A percentile compares a stretch with the other conserved stretches of the same genome.
Evolutionary conservation across 2,888 invertebrate genomes (phyloP).

Genomic region (Norana najaformis): DNA sequence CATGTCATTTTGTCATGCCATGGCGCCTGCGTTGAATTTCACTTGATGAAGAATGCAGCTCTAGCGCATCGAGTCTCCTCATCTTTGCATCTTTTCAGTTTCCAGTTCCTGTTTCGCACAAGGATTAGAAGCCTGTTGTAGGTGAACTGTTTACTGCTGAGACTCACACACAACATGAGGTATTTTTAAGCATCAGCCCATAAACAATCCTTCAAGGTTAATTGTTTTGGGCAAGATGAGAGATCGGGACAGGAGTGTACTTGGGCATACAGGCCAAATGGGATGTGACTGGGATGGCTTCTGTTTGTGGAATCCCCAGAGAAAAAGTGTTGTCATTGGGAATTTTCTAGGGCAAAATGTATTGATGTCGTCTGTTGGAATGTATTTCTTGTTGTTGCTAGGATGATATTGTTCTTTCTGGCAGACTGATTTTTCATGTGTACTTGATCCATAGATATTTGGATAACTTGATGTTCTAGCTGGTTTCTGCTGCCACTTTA

Average conservation of each 20-base stretch:
- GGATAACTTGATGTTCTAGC: background rate
- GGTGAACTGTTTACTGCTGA: background rate
- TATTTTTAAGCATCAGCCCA: background rate
- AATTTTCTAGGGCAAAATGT: background rate
- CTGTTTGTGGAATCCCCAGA: background rate
- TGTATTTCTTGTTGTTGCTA: background rate
- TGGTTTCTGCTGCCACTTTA: background rate
- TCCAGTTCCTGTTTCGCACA: background rate
- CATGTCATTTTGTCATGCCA: background rate
- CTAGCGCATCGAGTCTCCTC: too few species aligned
- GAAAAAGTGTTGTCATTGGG: background rate
- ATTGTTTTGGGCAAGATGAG: background rate
- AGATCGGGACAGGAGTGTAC: background rate
- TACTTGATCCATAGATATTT: background rate
- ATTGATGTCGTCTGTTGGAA: background rate
- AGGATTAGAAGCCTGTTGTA: background rate
- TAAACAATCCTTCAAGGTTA: background rate
- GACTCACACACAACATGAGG: background rate
- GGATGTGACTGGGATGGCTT: too few species aligned
- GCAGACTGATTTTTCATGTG: background rate
- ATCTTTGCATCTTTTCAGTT: too few species aligned
- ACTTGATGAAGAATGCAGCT: too few species aligned
- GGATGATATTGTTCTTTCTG: too few species aligned
- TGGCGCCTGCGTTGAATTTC: too few species aligned
- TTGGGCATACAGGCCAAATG: background rate